Evolutionary conservation across 2,797 vertebrate genomes (phyloP).

Genomic region (Dromococcyx pavoninus): DNA sequence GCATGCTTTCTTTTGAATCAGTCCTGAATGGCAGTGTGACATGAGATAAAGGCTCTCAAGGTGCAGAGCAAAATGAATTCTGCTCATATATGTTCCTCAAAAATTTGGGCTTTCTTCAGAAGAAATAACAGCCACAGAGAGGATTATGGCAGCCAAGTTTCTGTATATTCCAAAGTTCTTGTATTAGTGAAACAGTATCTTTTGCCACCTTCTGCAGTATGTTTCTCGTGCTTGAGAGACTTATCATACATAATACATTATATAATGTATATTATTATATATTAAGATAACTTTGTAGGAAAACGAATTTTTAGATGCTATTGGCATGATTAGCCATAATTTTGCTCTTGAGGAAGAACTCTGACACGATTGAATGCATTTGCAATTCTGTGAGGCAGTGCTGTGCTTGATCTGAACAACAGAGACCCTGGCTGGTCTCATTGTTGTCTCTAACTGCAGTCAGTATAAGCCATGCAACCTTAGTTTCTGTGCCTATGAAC

Average conservation of each 20-base stretch:
- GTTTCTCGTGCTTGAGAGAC: neutral
- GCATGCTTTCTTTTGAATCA: neutral
- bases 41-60: neutral
- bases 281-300: neutral
- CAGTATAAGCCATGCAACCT: neutral
- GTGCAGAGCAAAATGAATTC: neutral
- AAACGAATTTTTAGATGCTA: neutral
- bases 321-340: neutral
- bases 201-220: neutral
- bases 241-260: neutral
- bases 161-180: neutral
- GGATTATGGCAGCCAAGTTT: fast-evolving
- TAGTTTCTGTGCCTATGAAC: neutral
- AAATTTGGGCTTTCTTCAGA: neutral
- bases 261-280: too few species aligned
- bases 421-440: neutral
- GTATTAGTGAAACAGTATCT: neutral
- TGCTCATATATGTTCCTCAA: neutral
- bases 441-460: neutral
- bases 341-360: neutral
- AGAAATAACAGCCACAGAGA: neutral
- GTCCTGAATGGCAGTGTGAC: neutral
- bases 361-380: neutral
- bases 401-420: neutral
- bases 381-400: neutral